Percentiles rank a stretch among this genome's conserved stretches.
phyloP scores from a whole-genome alignment of 2,113 vertebrate species.

The Chloropsis cyanopogon region DNA sequence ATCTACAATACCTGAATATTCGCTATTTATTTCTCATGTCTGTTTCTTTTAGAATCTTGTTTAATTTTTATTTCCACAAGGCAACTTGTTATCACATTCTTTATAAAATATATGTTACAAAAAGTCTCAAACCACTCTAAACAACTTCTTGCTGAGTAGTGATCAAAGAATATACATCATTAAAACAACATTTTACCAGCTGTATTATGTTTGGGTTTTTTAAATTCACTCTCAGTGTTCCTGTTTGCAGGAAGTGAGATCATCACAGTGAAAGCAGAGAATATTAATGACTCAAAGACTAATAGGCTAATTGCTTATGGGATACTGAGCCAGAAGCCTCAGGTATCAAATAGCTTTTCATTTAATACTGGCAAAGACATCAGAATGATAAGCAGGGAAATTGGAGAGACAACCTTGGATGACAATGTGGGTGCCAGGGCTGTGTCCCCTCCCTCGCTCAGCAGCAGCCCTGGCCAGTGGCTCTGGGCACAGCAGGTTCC shows the following conservation, averaged over 20 bases:
- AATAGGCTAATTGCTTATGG: slow-evolving; percentile 73
- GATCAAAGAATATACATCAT: background rate
- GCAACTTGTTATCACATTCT: background rate
- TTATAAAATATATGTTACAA: background rate
- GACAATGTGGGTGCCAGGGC: slow-evolving; percentile 60
- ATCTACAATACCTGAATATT: background rate
- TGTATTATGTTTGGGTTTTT: background rate
- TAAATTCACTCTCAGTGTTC: background rate
- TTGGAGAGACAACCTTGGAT: slow-evolving; percentile 67
- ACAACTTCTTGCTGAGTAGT: background rate
- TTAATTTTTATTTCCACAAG: background rate
- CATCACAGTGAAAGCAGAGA: slow-evolving; percentile 73
- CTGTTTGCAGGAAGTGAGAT: slow-evolving; percentile 72
- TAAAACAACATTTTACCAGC: background rate
- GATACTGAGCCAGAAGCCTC: slow-evolving; percentile 67
- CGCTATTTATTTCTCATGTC: background rate
- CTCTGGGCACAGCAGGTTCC: background rate
- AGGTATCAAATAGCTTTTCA: background rate
- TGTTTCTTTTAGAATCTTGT: background rate
- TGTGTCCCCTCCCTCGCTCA: slow-evolving; percentile 70
- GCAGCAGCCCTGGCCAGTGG: background rate
- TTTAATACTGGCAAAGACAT: slow-evolving; percentile 73
- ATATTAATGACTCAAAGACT: slow-evolving; percentile 77
- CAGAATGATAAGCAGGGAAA: slow-evolving; percentile 68
- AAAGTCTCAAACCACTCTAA: background rate